Percentiles rank a stretch among this genome's conserved stretches.
Evolutionary conservation across 2,888 invertebrate species (phyloP).

Genomic region (Noctua pronuba): DNA sequence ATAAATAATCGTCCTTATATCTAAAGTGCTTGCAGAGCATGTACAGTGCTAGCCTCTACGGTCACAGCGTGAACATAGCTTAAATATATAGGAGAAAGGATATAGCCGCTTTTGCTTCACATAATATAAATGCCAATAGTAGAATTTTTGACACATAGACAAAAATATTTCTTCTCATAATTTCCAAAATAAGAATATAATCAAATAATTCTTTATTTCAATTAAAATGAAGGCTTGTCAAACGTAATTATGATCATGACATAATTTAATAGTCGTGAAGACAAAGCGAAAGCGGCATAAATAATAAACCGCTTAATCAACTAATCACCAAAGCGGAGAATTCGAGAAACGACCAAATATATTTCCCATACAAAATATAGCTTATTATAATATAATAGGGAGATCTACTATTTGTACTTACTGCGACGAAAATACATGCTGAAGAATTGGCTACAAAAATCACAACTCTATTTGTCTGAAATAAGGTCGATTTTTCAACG

Average conservation of each 20-base stretch:
- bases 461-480: constrained; percentile 10
- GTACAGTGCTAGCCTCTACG: constrained; percentile 69
- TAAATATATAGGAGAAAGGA: constrained; percentile 43
- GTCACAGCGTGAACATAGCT: constrained; percentile 53
- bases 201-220: background rate
- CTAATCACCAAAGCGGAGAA: constrained; percentile 59
- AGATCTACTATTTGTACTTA: constrained; percentile 63
- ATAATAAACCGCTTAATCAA: constrained; percentile 44
- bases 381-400: constrained; percentile 51
- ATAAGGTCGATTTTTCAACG: constrained; percentile 32
- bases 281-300: constrained; percentile 58
- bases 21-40: constrained; percentile 73
- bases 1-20: constrained; percentile 56
- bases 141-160: background rate
- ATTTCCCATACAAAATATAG: constrained; percentile 59
- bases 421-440: constrained; percentile 45
- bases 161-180: background rate
- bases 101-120: constrained; percentile 36
- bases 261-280: constrained; percentile 18
- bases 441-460: constrained; percentile 16
- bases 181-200: background rate
- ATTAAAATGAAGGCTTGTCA: constrained; percentile 24
- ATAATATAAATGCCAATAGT: background rate
- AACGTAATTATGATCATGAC: constrained; percentile 12
- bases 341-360: constrained; percentile 61